These are phyloP conservation scores for Macrotus californicus DNA, from an alignment of 2,113 vertebrate genomes.

Conservation along the genomic window DNA sequence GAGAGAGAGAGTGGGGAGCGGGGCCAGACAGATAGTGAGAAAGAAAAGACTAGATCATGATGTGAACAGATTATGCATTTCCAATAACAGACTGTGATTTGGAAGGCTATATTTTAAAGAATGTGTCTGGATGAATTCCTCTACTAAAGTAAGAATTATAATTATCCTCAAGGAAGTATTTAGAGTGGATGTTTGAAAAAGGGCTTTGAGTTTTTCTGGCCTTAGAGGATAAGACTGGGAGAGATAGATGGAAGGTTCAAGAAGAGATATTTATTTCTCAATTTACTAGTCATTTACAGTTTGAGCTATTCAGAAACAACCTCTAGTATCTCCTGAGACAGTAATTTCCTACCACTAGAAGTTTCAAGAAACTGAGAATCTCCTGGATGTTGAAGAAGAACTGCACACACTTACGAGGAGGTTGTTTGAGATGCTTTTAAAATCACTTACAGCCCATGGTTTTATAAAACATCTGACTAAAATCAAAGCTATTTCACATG, in stretches of 20 bases:
- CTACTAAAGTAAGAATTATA: background rate
- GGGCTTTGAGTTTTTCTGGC: background rate
- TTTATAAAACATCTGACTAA: background rate
- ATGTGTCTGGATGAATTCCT: background rate
- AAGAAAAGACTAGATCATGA: background rate
- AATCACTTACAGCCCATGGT: background rate
- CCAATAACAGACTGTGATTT: background rate
- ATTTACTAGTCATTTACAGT: background rate
- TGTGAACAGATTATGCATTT: background rate
- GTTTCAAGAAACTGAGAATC: background rate
- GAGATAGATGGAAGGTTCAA: background rate
- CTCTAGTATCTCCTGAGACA: background rate
- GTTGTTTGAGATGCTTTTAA: background rate
- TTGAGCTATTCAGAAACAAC: background rate
- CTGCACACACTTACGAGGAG: background rate
- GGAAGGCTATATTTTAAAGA: background rate
- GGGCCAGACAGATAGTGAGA: too few relatives aligned
- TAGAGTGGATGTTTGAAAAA: background rate
- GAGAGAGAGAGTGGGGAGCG: too few relatives aligned
- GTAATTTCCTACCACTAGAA: background rate
- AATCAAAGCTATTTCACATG: background rate
- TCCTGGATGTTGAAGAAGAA: background rate
- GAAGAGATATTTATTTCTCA: background rate
- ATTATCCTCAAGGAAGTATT: background rate
- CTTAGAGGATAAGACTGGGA: background rate